Evolutionary conservation across 2,797 vertebrate species (phyloP).

Genomic region (Taenioides sp.): DNA sequence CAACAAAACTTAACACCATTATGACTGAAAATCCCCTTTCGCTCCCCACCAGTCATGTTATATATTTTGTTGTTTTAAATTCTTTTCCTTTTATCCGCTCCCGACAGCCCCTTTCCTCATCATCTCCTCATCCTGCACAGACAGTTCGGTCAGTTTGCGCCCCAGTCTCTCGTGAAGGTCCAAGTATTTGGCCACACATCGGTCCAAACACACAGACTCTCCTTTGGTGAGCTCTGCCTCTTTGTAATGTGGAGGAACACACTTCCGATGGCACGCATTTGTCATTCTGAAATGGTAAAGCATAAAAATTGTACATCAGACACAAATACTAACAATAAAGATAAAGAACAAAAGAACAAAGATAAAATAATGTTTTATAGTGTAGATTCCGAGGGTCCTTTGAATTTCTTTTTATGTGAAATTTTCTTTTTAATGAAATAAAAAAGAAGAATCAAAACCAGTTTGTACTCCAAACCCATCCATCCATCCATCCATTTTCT

Average conservation of each 20-base stretch:
- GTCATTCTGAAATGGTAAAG: constrained; percentile 84
- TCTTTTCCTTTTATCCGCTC: constrained; percentile 59
- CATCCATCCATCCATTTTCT: too few species aligned
- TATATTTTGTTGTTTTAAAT: not conserved
- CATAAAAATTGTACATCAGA: not conserved
- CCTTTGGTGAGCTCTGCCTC: constrained; percentile 94
- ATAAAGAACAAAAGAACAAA: not conserved
- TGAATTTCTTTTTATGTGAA: too few species aligned
- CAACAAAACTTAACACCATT: not conserved
- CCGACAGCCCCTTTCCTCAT: constrained; percentile 86
- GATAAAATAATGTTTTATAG: too few species aligned
- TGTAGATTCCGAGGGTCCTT: too few species aligned
- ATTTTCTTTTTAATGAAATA: too few species aligned
- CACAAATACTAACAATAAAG: too few species aligned
- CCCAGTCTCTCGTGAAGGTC: constrained; percentile 94
- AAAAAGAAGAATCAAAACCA: too few species aligned
- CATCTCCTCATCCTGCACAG: constrained; percentile 91
- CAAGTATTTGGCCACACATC: constrained; percentile 96
- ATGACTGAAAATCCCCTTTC: not conserved
- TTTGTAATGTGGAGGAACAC: constrained; percentile 94
- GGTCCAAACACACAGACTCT: constrained; percentile 93
- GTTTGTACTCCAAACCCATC: too few species aligned
- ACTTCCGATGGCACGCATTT: constrained; percentile 93
- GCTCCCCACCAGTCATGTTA: not conserved
- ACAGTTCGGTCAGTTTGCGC: constrained; percentile 92